Evolutionary conservation across 2,113 vertebrate species (phyloP).

Genomic region (Corythoichthys haematopterus): DNA sequence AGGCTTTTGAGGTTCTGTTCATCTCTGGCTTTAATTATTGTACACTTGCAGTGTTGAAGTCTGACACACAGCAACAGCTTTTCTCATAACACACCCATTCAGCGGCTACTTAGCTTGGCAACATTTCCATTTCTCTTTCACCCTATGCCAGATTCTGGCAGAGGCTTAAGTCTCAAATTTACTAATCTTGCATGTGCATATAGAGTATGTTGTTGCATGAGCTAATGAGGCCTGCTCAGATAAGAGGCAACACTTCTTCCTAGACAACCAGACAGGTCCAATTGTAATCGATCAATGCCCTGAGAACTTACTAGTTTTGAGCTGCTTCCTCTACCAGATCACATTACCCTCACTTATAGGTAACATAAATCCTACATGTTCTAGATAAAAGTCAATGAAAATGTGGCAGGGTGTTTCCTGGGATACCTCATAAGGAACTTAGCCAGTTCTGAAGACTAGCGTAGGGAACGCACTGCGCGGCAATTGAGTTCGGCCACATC

Average conservation of each 20-base stretch:
- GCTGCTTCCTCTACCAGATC: too few species aligned
- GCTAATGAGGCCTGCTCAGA: too few species aligned
- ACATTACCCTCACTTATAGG: too few species aligned
- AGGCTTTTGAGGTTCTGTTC: conserved; percentile 30
- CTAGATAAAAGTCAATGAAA: too few species aligned
- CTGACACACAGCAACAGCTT: conserved; percentile 27
- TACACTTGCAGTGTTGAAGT: conserved; percentile 22
- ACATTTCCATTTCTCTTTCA: conserved; percentile 16
- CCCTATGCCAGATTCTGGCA: background rate
- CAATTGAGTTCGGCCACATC: background rate
- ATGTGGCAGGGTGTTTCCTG: too few species aligned
- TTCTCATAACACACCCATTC: conserved; percentile 23
- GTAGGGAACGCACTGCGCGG: background rate
- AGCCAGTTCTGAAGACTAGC: background rate
- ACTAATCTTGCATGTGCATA: background rate
- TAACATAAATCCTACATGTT: too few species aligned
- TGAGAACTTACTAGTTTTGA: too few species aligned
- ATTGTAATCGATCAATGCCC: too few species aligned
- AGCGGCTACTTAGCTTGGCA: background rate
- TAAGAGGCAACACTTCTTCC: too few species aligned
- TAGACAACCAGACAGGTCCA: too few species aligned
- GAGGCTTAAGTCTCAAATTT: too few species aligned
- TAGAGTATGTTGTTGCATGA: background rate
- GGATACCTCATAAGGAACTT: background rate
- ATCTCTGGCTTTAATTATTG: conserved; percentile 45